Percentiles rank a stretch among this genome's conserved stretches.
Evolutionary conservation across 2,113 vertebrate genomes (phyloP).

Genomic region (Setophaga coronata): DNA sequence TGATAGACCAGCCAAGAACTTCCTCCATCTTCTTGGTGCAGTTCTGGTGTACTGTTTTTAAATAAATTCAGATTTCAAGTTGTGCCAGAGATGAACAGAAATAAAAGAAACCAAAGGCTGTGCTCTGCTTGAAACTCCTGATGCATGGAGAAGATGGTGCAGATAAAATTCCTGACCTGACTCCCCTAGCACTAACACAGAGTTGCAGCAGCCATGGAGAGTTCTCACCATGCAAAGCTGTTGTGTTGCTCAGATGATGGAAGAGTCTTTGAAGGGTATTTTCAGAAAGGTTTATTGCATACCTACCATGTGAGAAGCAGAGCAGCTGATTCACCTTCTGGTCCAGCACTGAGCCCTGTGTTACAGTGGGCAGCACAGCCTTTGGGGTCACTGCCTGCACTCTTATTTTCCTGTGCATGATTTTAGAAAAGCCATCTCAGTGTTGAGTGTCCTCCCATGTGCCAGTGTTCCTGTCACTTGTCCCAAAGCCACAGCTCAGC

Average conservation of each 20-base stretch:
- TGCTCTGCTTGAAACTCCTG: neutral
- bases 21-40: neutral
- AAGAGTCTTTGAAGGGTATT: neutral
- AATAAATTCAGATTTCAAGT: neutral
- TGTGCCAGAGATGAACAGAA: neutral
- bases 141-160: accelerated
- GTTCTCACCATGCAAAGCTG: neutral
- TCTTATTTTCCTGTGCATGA: neutral
- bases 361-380: neutral
- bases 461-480: neutral
- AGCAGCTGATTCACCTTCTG: neutral
- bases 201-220: accelerated
- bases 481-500: neutral
- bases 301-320: neutral
- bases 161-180: neutral
- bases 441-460: neutral
- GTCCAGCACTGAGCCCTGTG: neutral
- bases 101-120: neutral
- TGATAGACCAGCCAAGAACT: neutral
- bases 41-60: neutral
- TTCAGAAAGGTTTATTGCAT: neutral
- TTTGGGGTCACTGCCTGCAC: neutral
- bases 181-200: neutral
- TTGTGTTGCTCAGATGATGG: neutral
- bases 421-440: neutral